These are phyloP conservation scores for Riptortus pedestris DNA, from an alignment of 1,140 invertebrate genomes.

Conservation along the genomic window DNA sequence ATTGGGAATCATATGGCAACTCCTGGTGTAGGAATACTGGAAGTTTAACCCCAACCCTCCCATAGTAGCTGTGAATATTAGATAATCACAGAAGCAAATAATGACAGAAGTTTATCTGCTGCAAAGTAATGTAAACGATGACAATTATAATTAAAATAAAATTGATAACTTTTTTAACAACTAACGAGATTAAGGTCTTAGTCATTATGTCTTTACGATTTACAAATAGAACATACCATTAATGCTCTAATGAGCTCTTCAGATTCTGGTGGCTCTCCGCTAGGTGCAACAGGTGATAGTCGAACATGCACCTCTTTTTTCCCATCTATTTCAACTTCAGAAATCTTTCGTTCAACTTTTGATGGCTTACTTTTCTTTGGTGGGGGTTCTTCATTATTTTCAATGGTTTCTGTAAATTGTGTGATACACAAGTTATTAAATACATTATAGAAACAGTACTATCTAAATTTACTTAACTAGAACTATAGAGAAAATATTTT, in stretches of 20 bases:
- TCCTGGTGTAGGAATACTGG: no score
- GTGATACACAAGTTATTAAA: constrained; percentile 2
- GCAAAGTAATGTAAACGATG: no score
- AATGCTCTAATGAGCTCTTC: constrained; percentile 74
- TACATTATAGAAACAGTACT: background rate
- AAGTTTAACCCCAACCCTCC: no score
- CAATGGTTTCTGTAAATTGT: constrained; percentile 5
- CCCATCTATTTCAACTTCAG: constrained; percentile 52
- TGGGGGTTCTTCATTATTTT: constrained; percentile 26
- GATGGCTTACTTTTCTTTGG: constrained; percentile 26
- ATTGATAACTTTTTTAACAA: no score
- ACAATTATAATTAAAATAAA: no score
- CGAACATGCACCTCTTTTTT: constrained; percentile 61
- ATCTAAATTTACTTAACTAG: background rate
- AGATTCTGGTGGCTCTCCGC: constrained; percentile 77
- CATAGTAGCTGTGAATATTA: no score
- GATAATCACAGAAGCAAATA: no score
- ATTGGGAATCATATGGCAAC: no score
- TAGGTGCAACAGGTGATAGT: constrained; percentile 62
- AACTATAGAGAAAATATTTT: no score
- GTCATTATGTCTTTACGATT: no score
- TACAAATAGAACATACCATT: constrained; percentile 40
- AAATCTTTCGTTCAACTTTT: constrained; percentile 40
- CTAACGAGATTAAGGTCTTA: no score
- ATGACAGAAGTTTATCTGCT: no score